Conservation (phyloP, 1,140 invertebrate genomes). For the Frieseomelitta varia region DNA sequence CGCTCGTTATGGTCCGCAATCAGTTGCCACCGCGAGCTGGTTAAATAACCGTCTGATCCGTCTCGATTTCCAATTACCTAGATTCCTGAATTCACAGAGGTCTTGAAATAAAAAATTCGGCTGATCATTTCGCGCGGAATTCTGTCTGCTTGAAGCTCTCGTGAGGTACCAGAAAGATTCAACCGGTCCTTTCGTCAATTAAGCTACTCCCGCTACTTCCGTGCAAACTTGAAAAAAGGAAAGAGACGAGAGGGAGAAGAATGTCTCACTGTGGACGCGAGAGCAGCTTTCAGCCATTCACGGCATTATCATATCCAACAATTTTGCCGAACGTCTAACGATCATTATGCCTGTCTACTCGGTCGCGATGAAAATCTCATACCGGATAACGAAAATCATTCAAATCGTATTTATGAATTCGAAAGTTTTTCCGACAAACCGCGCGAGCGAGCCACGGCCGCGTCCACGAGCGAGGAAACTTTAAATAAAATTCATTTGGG, state of each 20-base stretch:
- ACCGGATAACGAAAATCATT: slow-evolving; percentile 64
- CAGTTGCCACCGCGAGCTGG: no score
- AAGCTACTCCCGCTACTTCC: neutral
- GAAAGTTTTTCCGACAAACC: slow-evolving; percentile 69
- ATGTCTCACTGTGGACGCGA: neutral
- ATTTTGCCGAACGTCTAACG: slow-evolving; percentile 42
- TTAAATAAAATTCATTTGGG: slow-evolving; percentile 77
- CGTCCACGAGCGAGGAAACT: slow-evolving; percentile 67
- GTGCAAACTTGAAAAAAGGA: slow-evolving; percentile 7
- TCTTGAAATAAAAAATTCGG: no score
- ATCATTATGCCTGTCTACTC: slow-evolving; percentile 59
- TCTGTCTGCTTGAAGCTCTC: neutral
- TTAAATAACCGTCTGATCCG: no score
- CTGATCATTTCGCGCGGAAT: no score
- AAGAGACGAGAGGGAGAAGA: neutral
- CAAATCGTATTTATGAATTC: slow-evolving; percentile 75
- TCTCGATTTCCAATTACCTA: no score
- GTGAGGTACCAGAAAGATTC: neutral
- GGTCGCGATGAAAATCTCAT: slow-evolving; percentile 52
- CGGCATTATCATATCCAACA: slow-evolving; percentile 40
- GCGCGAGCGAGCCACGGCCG: slow-evolving; percentile 17
- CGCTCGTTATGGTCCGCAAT: no score
- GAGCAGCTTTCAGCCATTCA: slow-evolving; percentile 26
- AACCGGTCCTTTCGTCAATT: neutral
- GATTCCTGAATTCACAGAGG: no score